These are phyloP conservation scores for Nemopilema nomurai DNA, from an alignment of 30 jellyfish, hydroid and myxozoan species.

Conservation along the genomic window DNA sequence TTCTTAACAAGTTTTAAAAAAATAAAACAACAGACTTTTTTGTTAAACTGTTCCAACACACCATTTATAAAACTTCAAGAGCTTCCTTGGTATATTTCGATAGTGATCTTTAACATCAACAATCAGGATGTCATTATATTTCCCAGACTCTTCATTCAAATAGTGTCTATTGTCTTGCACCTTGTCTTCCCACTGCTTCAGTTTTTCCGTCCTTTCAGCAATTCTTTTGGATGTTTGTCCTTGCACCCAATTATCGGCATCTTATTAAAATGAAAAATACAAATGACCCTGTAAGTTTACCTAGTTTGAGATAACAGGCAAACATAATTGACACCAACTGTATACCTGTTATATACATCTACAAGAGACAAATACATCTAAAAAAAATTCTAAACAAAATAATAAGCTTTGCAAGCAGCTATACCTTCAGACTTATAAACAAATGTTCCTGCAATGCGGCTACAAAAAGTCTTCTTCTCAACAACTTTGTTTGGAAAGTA, in stretches of 20 bases:
- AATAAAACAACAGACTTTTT: too few relatives aligned
- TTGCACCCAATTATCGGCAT: background rate
- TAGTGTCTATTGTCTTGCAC: background rate
- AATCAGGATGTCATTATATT: conserved; percentile 48
- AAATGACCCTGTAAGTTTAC: too few relatives aligned
- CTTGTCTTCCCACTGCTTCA: background rate
- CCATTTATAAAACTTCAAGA: conserved; percentile 77
- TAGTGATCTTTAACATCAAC: conserved; percentile 66
- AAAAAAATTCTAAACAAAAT: background rate
- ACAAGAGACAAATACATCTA: background rate
- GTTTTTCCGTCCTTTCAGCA: background rate
- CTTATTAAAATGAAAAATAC: background rate
- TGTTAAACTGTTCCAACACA: background rate
- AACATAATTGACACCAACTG: background rate
- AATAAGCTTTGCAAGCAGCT: background rate
- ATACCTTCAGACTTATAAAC: conserved; percentile 43
- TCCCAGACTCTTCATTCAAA: conserved; percentile 4
- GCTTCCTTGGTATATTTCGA: conserved; percentile 66
- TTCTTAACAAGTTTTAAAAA: too few relatives aligned
- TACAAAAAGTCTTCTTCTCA: conserved; percentile 23
- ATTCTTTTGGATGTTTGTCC: background rate
- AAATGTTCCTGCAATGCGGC: conserved; percentile 45
- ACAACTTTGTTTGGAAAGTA: conserved; percentile 41
- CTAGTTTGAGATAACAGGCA: too few relatives aligned
- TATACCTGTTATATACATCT: background rate